Evolutionary conservation across 1,140 invertebrate species (phyloP).

Genomic region (Drosophila micromelanica): DNA sequence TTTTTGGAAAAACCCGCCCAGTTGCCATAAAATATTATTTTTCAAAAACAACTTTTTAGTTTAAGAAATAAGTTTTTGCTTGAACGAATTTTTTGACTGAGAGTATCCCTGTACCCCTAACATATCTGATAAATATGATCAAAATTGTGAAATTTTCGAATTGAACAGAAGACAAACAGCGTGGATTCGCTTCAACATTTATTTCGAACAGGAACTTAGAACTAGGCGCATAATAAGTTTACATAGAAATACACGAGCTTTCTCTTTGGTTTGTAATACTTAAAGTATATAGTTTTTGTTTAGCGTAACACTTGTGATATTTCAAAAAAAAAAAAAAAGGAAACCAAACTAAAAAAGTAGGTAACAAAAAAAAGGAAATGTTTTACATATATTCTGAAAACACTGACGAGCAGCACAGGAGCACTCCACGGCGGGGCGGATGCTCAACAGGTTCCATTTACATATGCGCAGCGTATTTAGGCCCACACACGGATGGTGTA

Average conservation of each 20-base stretch:
- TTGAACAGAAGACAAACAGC: neutral
- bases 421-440: neutral
- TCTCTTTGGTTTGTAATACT: conserved; percentile 42
- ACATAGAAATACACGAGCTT: conserved; percentile 44
- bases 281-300: conserved; percentile 40
- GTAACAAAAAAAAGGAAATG: conserved; percentile 24
- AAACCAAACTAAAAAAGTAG: neutral
- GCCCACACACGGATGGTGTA: conserved; percentile 93
- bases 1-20: no score
- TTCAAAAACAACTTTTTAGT: no score
- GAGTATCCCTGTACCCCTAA: no score
- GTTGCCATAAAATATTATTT: no score
- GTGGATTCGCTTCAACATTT: conserved; percentile 67
- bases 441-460: conserved; percentile 20
- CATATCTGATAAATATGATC: no score
- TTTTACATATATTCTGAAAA: conserved; percentile 22
- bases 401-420: conserved; percentile 5
- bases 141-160: no score
- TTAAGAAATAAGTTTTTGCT: no score
- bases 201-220: conserved; percentile 79
- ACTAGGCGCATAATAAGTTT: conserved; percentile 65
- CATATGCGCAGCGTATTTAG: conserved; percentile 38
- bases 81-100: no score
- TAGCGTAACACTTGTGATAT: conserved; percentile 26
- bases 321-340: conserved; percentile 9